phyloP scores from a whole-genome alignment of 2,888 invertebrate species.

The Polydrusus pterygomalis region DNA sequence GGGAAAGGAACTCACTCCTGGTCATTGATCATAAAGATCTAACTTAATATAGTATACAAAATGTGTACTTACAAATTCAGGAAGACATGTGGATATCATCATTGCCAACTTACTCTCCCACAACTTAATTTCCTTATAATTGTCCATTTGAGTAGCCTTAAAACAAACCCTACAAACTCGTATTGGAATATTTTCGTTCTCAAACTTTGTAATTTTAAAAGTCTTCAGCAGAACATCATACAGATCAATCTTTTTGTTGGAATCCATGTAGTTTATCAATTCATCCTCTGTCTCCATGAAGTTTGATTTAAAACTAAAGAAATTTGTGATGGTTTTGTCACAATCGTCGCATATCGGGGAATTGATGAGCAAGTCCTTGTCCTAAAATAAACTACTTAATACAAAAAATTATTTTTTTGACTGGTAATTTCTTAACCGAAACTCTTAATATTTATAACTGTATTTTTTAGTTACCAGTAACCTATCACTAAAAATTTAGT shows the following conservation, averaged over 20 bases:
- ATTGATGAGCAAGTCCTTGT: background rate
- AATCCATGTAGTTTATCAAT: constrained; percentile 9
- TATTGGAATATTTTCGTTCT: background rate
- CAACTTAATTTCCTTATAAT: constrained; percentile 18
- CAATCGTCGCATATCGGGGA: constrained; percentile 5
- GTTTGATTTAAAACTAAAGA: constrained; percentile 29
- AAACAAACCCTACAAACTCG: constrained; percentile 29
- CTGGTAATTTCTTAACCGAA: too few species aligned
- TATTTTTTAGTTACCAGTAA: too few species aligned
- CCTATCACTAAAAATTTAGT: too few species aligned
- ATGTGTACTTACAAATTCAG: constrained; percentile 26
- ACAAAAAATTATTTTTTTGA: too few species aligned
- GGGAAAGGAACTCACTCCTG: too few species aligned
- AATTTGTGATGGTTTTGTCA: background rate
- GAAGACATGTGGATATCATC: constrained; percentile 9
- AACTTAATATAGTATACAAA: too few species aligned
- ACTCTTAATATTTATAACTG: too few species aligned
- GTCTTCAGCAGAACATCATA: constrained; percentile 16
- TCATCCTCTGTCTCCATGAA: constrained; percentile 34
- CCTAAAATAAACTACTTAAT: too few species aligned
- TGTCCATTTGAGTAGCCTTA: background rate
- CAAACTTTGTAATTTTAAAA: constrained; percentile 4
- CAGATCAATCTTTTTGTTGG: constrained; percentile 14
- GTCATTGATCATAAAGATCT: too few species aligned
- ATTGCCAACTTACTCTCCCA: constrained; percentile 10